Percentiles rank a stretch among this genome's conserved stretches.
These are phyloP conservation scores for Sycophila sp. DNA, from an alignment of 1,140 invertebrate species.

Conservation along the genomic window DNA sequence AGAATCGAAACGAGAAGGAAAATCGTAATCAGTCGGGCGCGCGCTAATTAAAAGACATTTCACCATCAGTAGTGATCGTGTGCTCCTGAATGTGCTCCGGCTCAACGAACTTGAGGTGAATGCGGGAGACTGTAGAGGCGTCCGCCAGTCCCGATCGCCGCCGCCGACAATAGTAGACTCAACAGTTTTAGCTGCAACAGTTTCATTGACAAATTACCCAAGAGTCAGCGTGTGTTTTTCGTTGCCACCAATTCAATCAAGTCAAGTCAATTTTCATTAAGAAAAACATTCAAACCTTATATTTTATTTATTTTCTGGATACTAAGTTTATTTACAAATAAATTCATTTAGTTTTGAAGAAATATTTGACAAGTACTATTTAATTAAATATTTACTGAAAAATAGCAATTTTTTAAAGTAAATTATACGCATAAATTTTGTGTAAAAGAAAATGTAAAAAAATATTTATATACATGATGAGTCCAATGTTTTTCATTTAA, in stretches of 20 bases:
- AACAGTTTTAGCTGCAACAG: slow-evolving; percentile 25
- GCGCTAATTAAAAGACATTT: not conserved
- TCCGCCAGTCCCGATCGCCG: slow-evolving; percentile 33
- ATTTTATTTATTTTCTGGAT: not conserved
- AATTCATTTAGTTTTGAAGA: not conserved
- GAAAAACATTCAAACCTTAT: not conserved
- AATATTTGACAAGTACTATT: not conserved
- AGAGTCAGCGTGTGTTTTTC: not conserved
- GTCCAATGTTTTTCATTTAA: too few species aligned
- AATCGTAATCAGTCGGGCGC: not conserved
- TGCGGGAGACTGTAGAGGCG: slow-evolving; percentile 53
- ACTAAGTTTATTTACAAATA: not conserved
- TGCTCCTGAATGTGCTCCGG: slow-evolving; percentile 58
- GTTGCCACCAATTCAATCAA: too few species aligned
- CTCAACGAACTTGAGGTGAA: slow-evolving; percentile 59
- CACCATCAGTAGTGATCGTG: slow-evolving; percentile 56
- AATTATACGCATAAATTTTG: too few species aligned
- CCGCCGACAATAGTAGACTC: slow-evolving; percentile 11
- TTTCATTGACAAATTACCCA: slow-evolving; percentile 20
- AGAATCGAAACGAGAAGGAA: not conserved
- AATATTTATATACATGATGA: too few species aligned
- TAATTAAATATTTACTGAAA: too few species aligned
- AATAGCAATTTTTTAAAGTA: too few species aligned
- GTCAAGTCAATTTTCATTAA: too few species aligned
- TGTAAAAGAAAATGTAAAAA: too few species aligned